Percentiles rank a stretch among this genome's conserved stretches.
phyloP scores from a whole-genome alignment of 2,888 invertebrate species.

The Apeira syringaria region DNA sequence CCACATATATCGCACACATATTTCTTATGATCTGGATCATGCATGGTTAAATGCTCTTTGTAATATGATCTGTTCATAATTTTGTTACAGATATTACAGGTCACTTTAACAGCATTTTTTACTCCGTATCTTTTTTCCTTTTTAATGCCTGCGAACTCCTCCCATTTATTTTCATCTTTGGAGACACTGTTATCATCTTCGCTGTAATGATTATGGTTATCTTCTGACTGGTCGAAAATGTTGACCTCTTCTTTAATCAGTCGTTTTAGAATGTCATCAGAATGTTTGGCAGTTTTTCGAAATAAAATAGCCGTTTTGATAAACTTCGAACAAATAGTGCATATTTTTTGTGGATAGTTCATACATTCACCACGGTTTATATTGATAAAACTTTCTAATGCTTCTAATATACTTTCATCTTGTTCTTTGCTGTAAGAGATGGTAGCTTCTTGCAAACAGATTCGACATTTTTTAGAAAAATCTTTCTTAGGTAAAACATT shows the following conservation, averaged over 20 bases:
- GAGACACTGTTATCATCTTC: slow-evolving; percentile 35
- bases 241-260: slow-evolving; percentile 39
- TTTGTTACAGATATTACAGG: slow-evolving; percentile 48
- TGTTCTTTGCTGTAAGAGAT: slow-evolving; percentile 18
- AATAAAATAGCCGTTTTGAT: slow-evolving; percentile 54
- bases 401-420: slow-evolving; percentile 14
- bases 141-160: slow-evolving; percentile 16
- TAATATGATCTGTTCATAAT: slow-evolving; percentile 52
- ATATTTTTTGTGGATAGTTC: slow-evolving; percentile 53
- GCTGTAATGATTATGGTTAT: slow-evolving; percentile 31
- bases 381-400: slow-evolving; percentile 36
- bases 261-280: slow-evolving; percentile 47
- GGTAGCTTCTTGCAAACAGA: slow-evolving; percentile 33
- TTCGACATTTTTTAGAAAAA: slow-evolving; percentile 26
- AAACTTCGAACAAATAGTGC: slow-evolving; percentile 54
- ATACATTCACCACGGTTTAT: slow-evolving; percentile 50
- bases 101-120: slow-evolving; percentile 40
- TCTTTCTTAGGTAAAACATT: slow-evolving; percentile 5
- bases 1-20: slow-evolving; percentile 64
- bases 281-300: slow-evolving; percentile 51
- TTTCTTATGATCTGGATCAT: slow-evolving; percentile 56
- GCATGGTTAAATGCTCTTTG: slow-evolving; percentile 58
- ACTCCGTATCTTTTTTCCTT: slow-evolving; percentile 35
- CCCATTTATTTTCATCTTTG: slow-evolving; percentile 34
- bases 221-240: slow-evolving; percentile 17